phyloP scores from a whole-genome alignment of 2,797 vertebrate species.

The Steatocranus sp. region DNA sequence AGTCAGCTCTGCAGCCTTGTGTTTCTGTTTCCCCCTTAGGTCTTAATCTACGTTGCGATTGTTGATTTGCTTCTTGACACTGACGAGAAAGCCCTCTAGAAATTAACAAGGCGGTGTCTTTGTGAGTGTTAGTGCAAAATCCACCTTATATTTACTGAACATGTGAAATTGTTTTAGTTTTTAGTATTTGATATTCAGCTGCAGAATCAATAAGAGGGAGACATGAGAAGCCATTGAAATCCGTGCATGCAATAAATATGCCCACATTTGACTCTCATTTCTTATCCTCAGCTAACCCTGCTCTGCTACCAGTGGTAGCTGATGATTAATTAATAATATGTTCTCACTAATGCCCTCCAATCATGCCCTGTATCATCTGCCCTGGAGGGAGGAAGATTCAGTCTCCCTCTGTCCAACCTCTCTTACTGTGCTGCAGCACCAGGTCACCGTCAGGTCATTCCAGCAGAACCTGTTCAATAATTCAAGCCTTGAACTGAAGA shows the following conservation, averaged over 20 bases:
- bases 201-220: constrained; percentile 15
- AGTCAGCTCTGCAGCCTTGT: neutral
- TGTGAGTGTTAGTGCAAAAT: constrained; percentile 24
- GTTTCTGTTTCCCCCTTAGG: neutral
- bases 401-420: constrained; percentile 5
- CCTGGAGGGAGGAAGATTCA: constrained; percentile 6
- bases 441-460: constrained; percentile 45
- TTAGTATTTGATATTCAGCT: constrained; percentile 40
- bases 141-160: constrained; percentile 34
- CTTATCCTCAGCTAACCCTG: constrained; percentile 10
- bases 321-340: constrained; percentile 47
- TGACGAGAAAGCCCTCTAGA: neutral
- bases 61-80: neutral
- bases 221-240: constrained; percentile 11
- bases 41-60: neutral
- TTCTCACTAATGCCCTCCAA: constrained; percentile 16
- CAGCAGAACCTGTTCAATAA: constrained; percentile 53
- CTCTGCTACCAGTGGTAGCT: constrained; percentile 7
- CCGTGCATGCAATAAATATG: neutral
- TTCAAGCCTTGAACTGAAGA: constrained; percentile 35
- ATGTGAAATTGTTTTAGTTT: constrained; percentile 3
- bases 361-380: neutral
- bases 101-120: constrained; percentile 14
- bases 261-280: neutral
- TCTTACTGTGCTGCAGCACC: neutral